phyloP scores from a whole-genome alignment of 1,140 invertebrate species.

The Dreissena polymorpha region DNA sequence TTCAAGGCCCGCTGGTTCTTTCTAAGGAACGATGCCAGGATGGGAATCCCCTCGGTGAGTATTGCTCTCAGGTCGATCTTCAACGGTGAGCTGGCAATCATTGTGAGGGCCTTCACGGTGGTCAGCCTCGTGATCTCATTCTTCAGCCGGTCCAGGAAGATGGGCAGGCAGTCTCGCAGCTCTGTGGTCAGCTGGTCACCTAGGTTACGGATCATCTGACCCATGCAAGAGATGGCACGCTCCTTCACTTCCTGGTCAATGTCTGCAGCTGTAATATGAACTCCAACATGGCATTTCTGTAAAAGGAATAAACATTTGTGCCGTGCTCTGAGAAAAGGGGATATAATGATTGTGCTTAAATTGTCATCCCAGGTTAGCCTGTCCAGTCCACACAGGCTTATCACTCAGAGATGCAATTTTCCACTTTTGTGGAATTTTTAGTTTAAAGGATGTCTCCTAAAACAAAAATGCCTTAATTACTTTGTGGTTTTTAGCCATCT shows the following conservation, averaged over 20 bases:
- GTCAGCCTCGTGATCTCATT: constrained; percentile 99
- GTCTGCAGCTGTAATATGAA: constrained; percentile 87
- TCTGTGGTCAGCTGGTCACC: constrained; percentile 91
- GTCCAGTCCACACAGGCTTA: too few species aligned
- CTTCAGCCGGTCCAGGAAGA: constrained; percentile 95
- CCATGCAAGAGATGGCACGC: constrained; percentile 97
- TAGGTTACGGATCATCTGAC: constrained; percentile 95
- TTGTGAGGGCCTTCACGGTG: constrained; percentile 96
- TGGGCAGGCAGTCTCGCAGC: constrained; percentile 91
- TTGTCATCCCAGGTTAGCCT: too few species aligned
- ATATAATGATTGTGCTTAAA: too few species aligned
- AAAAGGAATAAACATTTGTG: too few species aligned
- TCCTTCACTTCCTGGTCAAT: constrained; percentile 99
- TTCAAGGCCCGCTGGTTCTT: constrained; percentile 98
- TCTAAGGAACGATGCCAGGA: constrained; percentile 95
- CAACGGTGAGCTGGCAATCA: constrained; percentile 94
- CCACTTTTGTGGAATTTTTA: too few species aligned
- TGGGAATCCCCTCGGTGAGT: constrained; percentile 93
- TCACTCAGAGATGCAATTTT: too few species aligned
- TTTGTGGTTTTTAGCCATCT: too few species aligned
- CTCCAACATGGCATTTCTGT: too few species aligned
- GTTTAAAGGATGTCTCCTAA: too few species aligned
- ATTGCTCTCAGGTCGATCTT: constrained; percentile 93
- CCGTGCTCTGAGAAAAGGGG: too few species aligned
- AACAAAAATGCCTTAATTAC: too few species aligned